These are phyloP conservation scores for Drosophila bocqueti DNA, from an alignment of 1,140 invertebrate species.

Conservation along the genomic window DNA sequence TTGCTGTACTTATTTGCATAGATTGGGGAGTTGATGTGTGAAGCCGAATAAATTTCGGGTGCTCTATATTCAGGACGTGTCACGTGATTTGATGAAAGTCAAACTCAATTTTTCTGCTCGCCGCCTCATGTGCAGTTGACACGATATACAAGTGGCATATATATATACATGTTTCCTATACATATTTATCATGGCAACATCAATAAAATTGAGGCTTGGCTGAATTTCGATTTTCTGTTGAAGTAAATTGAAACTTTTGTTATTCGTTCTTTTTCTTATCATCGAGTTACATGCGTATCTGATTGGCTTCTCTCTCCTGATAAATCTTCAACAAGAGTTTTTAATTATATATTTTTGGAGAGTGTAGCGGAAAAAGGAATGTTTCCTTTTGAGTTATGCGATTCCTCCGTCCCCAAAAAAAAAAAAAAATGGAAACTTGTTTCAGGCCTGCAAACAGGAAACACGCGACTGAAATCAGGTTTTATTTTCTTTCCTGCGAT, in stretches of 20 bases:
- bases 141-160: conserved; percentile 11
- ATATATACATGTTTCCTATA: conserved; percentile 7
- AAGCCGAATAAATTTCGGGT: conserved; percentile 55
- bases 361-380: conserved; percentile 31
- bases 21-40: conserved; percentile 61
- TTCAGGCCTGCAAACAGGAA: conserved; percentile 67
- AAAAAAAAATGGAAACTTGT: conserved; percentile 53
- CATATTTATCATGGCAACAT: conserved; percentile 67
- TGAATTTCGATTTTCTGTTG: conserved; percentile 21
- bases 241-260: conserved; percentile 50
- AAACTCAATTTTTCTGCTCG: conserved; percentile 56
- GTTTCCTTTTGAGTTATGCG: conserved; percentile 64
- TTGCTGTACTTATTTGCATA: conserved; percentile 75
- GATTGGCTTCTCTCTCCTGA: conserved; percentile 40
- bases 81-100: conserved; percentile 71
- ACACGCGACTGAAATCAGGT: conserved; percentile 69
- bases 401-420: conserved; percentile 19
- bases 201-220: conserved; percentile 67
- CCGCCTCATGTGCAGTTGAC: conserved; percentile 61
- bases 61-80: conserved; percentile 57
- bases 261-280: conserved; percentile 45
- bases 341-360: conserved; percentile 64
- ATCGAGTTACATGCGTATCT: conserved; percentile 40
- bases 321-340: conserved; percentile 61
- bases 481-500: conserved; percentile 32